A percentile compares a stretch with the other conserved stretches of the same genome.
These are phyloP conservation scores for Callithrix jacchus DNA, from an alignment of 2,113 vertebrate species.

Conservation along the genomic window DNA sequence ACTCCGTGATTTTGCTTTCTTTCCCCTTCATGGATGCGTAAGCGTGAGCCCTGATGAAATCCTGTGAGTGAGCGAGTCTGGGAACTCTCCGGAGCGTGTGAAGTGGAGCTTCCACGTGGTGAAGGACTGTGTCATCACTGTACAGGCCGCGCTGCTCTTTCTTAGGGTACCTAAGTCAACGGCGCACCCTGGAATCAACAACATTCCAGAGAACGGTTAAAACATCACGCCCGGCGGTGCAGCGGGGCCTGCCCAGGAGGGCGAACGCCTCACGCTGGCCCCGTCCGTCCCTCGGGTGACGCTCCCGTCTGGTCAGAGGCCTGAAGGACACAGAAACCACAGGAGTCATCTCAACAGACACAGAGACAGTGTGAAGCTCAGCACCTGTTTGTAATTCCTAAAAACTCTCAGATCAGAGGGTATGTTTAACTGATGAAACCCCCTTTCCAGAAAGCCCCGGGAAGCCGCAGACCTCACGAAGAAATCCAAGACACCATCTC, in stretches of 20 bases:
- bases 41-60: background rate
- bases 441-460: background rate
- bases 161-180: background rate
- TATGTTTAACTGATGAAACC: background rate
- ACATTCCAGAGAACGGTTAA: background rate
- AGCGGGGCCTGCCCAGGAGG: fast-evolving
- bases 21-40: background rate
- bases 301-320: fast-evolving
- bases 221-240: fast-evolving
- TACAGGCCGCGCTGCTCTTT: fast-evolving
- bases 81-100: fast-evolving
- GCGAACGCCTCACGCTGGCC: fast-evolving
- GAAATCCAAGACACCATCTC: background rate
- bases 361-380: fast-evolving
- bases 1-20: background rate
- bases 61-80: background rate
- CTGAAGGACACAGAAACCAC: fast-evolving
- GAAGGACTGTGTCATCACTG: fast-evolving
- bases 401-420: background rate
- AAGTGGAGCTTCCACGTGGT: fast-evolving
- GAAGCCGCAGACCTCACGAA: background rate
- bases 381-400: fast-evolving
- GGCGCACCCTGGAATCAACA: fast-evolving
- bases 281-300: fast-evolving
- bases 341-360: fast-evolving